Base-by-base conservation (phyloP, 2,888 invertebrate species). In the Anagyrus pseudococci region DNA sequence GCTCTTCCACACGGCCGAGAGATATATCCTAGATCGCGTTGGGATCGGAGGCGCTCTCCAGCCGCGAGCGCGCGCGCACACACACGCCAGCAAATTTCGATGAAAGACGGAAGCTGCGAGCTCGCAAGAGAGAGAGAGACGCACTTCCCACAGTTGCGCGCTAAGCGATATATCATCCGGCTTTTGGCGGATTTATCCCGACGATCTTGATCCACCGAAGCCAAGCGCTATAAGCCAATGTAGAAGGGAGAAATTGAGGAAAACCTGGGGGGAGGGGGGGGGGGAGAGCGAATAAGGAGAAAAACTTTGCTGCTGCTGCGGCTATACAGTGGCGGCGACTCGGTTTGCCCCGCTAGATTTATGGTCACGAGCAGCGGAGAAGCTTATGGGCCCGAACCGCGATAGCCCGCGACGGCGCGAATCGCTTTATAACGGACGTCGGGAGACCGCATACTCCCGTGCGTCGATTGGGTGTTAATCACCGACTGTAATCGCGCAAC, bases 401-500 rank as follows among this genome's bases (percentile, higher is more conserved):
- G 58, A 54, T 46, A 19, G 37, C 23, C 44, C 4, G 2, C 40
- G 26, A 23, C 4, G 6, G 26, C 50, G n/a, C 37, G 23, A 52
- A 62, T 66, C 62, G 59, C 59, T 66, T 59, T 59, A 62, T 62
- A 60, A 59, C 66, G 62, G 55, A 49, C 58, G 56, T 52, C 57
- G 10, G 26, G 54, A n/a, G n/a, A 59, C 25, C 57, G 67, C 66
- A 65, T 63, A 66, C 62, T 64, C 29, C 20, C 67, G 62, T 61
- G 52, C 68, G 62, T 66, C 50, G 66, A 68, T 71, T 66, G 69
- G 67, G 70, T 70, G 72, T 72, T 72, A 72, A 72, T 72, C 72
- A 70, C 66, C 67, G 58, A 49, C 60, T 56, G 60, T 62, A 68
- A 69, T 67, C 67, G 64, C 58, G n/a, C n/a, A n/a, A n/a, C n/a